Conservation (phyloP, 1,140 invertebrate genomes). For the Drosophila sechellia region DNA sequence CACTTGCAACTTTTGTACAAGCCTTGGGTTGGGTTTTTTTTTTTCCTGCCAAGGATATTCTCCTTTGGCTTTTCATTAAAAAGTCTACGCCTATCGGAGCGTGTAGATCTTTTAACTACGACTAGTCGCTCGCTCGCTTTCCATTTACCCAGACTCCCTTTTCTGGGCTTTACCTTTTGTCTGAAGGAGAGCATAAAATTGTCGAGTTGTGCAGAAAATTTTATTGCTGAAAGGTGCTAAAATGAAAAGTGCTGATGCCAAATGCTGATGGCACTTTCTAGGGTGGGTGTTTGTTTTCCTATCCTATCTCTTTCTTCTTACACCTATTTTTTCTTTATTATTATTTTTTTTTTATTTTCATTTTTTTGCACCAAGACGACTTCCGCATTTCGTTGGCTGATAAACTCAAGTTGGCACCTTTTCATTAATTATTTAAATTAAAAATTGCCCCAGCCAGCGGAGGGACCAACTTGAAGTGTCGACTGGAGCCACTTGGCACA, state of each 20-base stretch:
- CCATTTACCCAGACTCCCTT: slow-evolving; percentile 6
- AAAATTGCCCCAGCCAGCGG: slow-evolving; percentile 59
- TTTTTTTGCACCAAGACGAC: background rate
- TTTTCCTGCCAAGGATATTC: slow-evolving; percentile 19
- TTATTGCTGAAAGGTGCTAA: slow-evolving; percentile 83
- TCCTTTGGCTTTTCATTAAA: slow-evolving; percentile 75
- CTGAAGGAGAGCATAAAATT: slow-evolving; percentile 60
- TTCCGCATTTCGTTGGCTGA: slow-evolving; percentile 22
- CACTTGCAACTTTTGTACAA: slow-evolving; percentile 32
- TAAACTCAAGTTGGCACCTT: slow-evolving; percentile 39
- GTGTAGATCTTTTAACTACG: slow-evolving; percentile 68
- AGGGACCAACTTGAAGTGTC: slow-evolving; percentile 42
- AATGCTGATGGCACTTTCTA: slow-evolving; percentile 43
- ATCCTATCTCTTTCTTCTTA: background rate
- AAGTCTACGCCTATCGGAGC: slow-evolving; percentile 64
- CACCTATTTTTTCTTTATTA: background rate
- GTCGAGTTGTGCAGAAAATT: slow-evolving; percentile 79
- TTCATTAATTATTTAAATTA: slow-evolving; percentile 81
- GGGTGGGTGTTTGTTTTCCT: slow-evolving; percentile 13
- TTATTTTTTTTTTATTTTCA: slow-evolving; percentile 1
- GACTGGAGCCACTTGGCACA: slow-evolving; percentile 69
- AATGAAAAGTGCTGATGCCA: slow-evolving; percentile 79
- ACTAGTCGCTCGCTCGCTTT: slow-evolving; percentile 22
- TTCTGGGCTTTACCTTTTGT: slow-evolving; percentile 66
- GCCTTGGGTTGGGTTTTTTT: slow-evolving; percentile 6